Conservation (phyloP, 2,888 invertebrate species). For the Epiblema foenella region DNA sequence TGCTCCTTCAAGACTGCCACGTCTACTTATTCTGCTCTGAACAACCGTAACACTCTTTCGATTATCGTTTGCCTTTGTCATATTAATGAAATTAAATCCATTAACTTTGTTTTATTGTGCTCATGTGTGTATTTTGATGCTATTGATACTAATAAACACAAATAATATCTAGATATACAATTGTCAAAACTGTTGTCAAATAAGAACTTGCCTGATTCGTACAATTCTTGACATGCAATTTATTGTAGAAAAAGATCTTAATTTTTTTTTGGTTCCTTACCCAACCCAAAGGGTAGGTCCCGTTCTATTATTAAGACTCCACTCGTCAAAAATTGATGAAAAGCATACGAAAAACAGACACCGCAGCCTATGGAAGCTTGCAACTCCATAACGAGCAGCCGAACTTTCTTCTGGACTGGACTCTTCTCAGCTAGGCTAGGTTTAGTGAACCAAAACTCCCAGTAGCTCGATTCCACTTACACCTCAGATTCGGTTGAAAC, state of each 20-base stretch:
- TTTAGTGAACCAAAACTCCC: too few relatives aligned
- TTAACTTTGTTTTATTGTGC: neutral
- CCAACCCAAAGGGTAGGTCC: too few relatives aligned
- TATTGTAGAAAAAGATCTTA: neutral
- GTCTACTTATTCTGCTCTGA: slow-evolving; percentile 63
- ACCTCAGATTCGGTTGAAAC: too few relatives aligned
- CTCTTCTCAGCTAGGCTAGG: too few relatives aligned
- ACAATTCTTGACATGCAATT: neutral
- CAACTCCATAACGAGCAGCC: too few relatives aligned
- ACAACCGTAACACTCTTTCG: slow-evolving; percentile 60
- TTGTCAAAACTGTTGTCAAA: neutral
- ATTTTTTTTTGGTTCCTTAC: too few relatives aligned
- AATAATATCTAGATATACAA: neutral
- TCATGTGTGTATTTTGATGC: neutral
- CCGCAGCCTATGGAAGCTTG: too few relatives aligned
- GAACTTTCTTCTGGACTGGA: too few relatives aligned
- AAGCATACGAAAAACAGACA: too few relatives aligned
- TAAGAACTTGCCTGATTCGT: slow-evolving; percentile 3
- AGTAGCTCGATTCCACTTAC: too few relatives aligned
- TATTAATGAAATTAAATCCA: slow-evolving; percentile 6
- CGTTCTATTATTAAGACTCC: too few relatives aligned
- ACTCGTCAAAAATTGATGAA: too few relatives aligned
- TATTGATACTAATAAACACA: neutral
- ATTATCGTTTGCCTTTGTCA: slow-evolving; percentile 50
- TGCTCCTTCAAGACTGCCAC: slow-evolving; percentile 63